These are phyloP conservation scores for Aphidius colemani DNA, from an alignment of 2,888 invertebrate species.

Conservation along the genomic window DNA sequence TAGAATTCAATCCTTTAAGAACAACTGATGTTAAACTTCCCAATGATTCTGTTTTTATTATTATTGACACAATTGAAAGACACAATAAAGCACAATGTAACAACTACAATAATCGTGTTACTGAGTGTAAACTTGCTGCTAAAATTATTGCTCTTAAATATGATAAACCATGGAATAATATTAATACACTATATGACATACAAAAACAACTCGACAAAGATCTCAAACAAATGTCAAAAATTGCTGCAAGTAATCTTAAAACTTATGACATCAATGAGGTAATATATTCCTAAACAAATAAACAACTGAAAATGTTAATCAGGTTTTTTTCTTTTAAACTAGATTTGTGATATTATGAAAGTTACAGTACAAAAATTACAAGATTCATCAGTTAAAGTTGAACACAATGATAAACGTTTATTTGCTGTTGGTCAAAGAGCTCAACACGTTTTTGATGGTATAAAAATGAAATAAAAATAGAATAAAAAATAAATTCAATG, in stretches of 20 bases:
- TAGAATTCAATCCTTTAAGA: slow-evolving; percentile 88
- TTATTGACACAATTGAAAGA: slow-evolving; percentile 87
- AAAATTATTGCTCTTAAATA: slow-evolving; percentile 73
- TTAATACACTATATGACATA: slow-evolving; percentile 74
- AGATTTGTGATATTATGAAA: slow-evolving; percentile 64
- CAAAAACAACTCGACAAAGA: slow-evolving; percentile 70
- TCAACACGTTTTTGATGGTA: slow-evolving; percentile 84
- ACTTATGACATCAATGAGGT: slow-evolving; percentile 8
- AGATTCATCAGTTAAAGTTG: slow-evolving; percentile 68
- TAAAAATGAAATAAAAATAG: slow-evolving; percentile 31
- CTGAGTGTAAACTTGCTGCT: slow-evolving; percentile 91
- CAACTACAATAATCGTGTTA: slow-evolving; percentile 90
- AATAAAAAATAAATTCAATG: background rate
- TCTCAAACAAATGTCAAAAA: slow-evolving; percentile 52
- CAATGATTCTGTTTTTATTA: slow-evolving; percentile 82
- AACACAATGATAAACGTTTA: slow-evolving; percentile 67
- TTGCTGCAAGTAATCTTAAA: slow-evolving; percentile 7
- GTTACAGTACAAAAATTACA: slow-evolving; percentile 69
- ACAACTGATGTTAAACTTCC: slow-evolving; percentile 82
- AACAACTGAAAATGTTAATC: background rate
- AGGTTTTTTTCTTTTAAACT: slow-evolving; percentile 25
- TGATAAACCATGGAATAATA: slow-evolving; percentile 68
- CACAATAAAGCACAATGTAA: slow-evolving; percentile 93
- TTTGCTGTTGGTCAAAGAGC: slow-evolving; percentile 87
- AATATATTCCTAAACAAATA: background rate